Evolutionary conservation across 2,113 vertebrate genomes (phyloP), one percentile per base, ranked within the genome.

Genomic region (Cebidichthys violaceus): DNA sequence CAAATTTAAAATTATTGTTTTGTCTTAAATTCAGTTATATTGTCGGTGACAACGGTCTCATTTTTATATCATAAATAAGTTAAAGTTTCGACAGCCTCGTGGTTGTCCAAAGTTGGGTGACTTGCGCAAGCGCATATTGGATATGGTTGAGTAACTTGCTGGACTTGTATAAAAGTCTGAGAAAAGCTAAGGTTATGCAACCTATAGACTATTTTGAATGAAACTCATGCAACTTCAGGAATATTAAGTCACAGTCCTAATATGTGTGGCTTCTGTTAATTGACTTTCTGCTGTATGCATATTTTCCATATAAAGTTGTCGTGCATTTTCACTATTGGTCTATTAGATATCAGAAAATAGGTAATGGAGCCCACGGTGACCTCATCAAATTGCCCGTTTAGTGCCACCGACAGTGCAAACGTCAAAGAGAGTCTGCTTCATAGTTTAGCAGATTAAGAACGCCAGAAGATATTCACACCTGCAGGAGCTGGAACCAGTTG

Each of bases 81-180:
- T 60, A 3, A 37, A 31, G 33, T 43, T 43, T 29, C 35, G 0
- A 20, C 9, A 50, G 47, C 75, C 66, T 84, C 71, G 17, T 87
- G 71, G 17, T 62, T 69, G 15, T 60, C 14, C 31, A 45, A 77
- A 71, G 3, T 69, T 60, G 45, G 41, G 7, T 43, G 29, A n/a
- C n/a, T 14, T 84, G 76, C 84, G 81, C 81, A 83, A 13, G 80
- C 76, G 73, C 83, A 66, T 0, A 27, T 31, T 31, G 33, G 43
- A 6, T 3, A 41, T n/a, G 15, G 22, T 71, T 73, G 14, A 75
- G 33, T 27, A 73, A 66, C n/a, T 79, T 72, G 9, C 0, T 37
- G 10, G 6, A 11, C 39, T 11, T 3, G 8, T 0, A 20, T 20
- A 17, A 2, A 66, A 27, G 17, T 60, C 4, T 41, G 43, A 45